Evolutionary conservation across 2,888 invertebrate species (phyloP), one percentile per base, ranked within the genome.

Genomic region (Branchipolynoe longqiensis): DNA sequence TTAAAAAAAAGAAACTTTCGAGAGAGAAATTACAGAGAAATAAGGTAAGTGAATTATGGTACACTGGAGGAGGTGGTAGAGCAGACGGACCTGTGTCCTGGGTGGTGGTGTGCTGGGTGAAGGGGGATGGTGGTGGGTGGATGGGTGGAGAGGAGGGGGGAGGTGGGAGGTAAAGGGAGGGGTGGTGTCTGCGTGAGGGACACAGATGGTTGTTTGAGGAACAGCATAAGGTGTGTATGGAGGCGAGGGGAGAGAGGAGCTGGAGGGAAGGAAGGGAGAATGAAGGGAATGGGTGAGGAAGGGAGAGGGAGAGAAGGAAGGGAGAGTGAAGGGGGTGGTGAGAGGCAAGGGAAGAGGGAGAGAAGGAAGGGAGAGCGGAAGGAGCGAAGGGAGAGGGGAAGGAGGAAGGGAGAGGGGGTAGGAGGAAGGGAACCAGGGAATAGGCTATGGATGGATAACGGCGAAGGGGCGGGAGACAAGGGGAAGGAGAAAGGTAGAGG

Each of bases 251-350:
- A 1, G 12, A 2, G 62, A n/a, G 62, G 56, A 48, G 48, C 14
- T n/a, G 31, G 62, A 62, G 31, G 62, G 59, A 59, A 59, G 14
- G 59, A 59, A 62, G 62, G 6, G 3, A 62, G 62, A 28, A 28
- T 25, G 62, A n/a, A 28, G 25, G 31, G 62, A 31, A 62, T 28
- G 25, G 59, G 25, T 14, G 25, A 62, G 25, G 31, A 62, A 25
- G 62, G 62, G 1, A 25, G 25, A 3, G 62, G 25, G 62, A 31
- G 25, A 56, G 2, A 4, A 31, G 14, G 25, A 14, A 18, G 14
- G 62, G 62, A 4, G 25, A 62, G 62, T 6, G n/a, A n/a, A n/a
- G n/a, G n/a, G n/a, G n/a, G n/a, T n/a, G n/a, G n/a, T n/a, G n/a
- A 18, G 58, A 28, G 14, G 28, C 1, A 31, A 2, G 31, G 12